Evolutionary conservation across 2,113 vertebrate species (phyloP), one percentile per base, ranked within the genome.

Genomic region (Ageneiosus marmoratus): DNA sequence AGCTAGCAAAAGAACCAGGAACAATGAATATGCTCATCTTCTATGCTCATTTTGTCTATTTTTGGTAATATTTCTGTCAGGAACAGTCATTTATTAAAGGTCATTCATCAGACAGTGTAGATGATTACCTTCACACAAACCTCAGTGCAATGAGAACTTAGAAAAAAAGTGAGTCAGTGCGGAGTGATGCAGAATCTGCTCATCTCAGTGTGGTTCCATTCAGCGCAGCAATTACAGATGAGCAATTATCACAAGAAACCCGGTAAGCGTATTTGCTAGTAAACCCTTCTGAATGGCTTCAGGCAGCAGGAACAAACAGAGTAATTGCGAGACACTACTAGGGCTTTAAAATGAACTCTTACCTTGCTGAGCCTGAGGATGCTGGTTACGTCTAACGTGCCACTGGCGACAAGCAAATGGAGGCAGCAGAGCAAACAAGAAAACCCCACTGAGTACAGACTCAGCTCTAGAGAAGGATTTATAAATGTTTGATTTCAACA

Each of bases 331-430:
- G 18, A 16, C 27, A 69, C 27, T 41, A 32, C 56, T n/a, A n/a
- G n/a, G 78, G 46, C 37, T 55, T 32, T 4, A n/a, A 85, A 70
- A 78, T 44, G 12, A 70, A 79, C 65, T 62, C 86, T 83, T 87
- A 87, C 86, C 86, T 81, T 77, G 44, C 1, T 75, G 70, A 75
- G 73, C 32, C 51, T 58, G 80, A 34, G 24, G 76, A 78, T 79
- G 79, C 62, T 44, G 41, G 73, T 76, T 65, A 41, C 75, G 48
- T 82, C 55, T 63, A 20, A 6, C 46, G 34, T 79, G 74, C 60
- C 16, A 27, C 51, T 77, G 18, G n/a, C 70, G 75, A 37, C 4
- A n/a, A 27, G 76, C n/a, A 73, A 41, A 62, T 63, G 60, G 58
- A 44, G 46, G 67, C 50, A 58, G 37, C 41, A 60, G 29, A 83